Base-by-base conservation (phyloP, 2,888 invertebrate species). In the Eupithecia inturbata region DNA sequence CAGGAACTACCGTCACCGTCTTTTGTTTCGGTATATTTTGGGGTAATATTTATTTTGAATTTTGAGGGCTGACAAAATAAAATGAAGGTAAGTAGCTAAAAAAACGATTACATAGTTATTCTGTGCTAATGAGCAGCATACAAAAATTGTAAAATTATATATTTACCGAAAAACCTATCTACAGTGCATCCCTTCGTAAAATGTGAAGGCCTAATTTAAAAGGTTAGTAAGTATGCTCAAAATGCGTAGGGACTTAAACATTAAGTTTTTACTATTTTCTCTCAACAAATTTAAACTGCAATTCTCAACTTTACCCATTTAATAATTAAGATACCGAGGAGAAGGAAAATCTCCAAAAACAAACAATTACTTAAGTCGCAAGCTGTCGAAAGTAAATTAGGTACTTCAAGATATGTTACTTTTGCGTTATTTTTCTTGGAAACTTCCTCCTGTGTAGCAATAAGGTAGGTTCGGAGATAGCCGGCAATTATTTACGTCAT, bases 381-480 rank as follows among this genome's bases (percentile, higher is more conserved):
- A 39, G 67, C 74, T 76, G 81, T 85, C 78, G 78, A 79, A 83
- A 83, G 82, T 82, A 83, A 84, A 83, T 83, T 83, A n/a, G n/a
- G n/a, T n/a, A 83, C 81, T 79, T 79, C 77, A 76, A 68, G 81
- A 82, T 82, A 85, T 84, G 82, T 82, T 82, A 82, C 79, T 84
- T 82, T 79, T 78, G 75, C 77, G 80, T 82, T 85, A 86, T 86
- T 87, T 87, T 87, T 84, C 85, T 82, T 79, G 9, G 73, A 78
- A 87, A 85, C 78, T 87, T 86, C 67, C 62, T 75, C 45, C 73
- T 66, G 71, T 67, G 68, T 36, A 60, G 74, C 53, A 45, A 62
- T 71, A 62, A 57, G 33, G 68, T 68, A 75, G 73, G 45, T 6
- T 16, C 1, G 67, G 68, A 66, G 70, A 64, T 5, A 22, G 16